Evolutionary conservation across 2,888 invertebrate species (phyloP).

Genomic region (Corbicula japonica): DNA sequence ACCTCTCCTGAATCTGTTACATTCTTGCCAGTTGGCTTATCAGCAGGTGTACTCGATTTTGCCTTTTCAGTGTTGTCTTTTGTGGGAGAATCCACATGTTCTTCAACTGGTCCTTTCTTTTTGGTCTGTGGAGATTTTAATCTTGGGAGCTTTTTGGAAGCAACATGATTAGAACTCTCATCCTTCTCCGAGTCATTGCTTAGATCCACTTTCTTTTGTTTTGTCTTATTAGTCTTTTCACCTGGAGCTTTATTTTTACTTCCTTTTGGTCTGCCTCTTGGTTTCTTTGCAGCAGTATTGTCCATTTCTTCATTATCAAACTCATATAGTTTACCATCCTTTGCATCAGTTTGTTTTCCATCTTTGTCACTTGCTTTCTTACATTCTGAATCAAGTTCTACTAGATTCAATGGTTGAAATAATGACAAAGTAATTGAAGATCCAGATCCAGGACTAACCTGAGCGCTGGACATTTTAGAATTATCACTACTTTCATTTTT

Average conservation of each 20-base stretch:
- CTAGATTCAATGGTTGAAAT: constrained; percentile 59
- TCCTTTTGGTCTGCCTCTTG: constrained; percentile 33
- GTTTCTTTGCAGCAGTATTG: constrained; percentile 11
- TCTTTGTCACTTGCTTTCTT: constrained; percentile 3
- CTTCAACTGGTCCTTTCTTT: constrained; percentile 8
- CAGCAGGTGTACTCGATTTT: constrained; percentile 5
- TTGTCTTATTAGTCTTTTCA: constrained; percentile 21
- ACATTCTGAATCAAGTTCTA: constrained; percentile 5
- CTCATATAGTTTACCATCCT: constrained; percentile 50
- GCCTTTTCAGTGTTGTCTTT: constrained; percentile 13
- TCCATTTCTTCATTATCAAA: constrained; percentile 35
- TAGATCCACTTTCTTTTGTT: constrained; percentile 23
- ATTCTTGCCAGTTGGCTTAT: background rate
- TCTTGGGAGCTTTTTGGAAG: constrained; percentile 3
- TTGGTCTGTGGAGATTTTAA: constrained; percentile 12
- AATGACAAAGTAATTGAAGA: constrained; percentile 41
- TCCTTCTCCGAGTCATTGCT: constrained; percentile 8
- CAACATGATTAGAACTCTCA: constrained; percentile 2
- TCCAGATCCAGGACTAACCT: constrained; percentile 46
- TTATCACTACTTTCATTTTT: background rate
- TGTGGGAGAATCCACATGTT: background rate
- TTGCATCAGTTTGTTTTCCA: constrained; percentile 10
- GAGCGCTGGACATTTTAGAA: constrained; percentile 38
- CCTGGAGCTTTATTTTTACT: constrained; percentile 32
- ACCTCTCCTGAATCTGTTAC: constrained; percentile 18